Evolutionary conservation across 2,797 vertebrate genomes (phyloP).

Genomic region (Bradypodion ventrale): DNA sequence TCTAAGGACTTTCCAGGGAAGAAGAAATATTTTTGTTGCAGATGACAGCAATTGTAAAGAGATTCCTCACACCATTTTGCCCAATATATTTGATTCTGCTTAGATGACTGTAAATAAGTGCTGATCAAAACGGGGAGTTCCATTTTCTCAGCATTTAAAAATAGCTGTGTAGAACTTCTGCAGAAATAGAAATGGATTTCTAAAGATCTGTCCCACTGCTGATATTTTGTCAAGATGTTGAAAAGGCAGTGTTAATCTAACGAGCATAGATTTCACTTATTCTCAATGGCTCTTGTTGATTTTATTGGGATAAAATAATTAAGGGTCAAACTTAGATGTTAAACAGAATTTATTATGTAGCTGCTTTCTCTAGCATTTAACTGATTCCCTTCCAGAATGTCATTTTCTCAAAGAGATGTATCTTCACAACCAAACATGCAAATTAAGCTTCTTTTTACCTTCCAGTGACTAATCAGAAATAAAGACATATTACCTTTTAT

Average conservation of each 20-base stretch:
- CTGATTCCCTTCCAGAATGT: too few species aligned
- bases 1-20: not conserved
- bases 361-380: not conserved
- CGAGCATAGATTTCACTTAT: not conserved
- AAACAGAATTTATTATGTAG: too few species aligned
- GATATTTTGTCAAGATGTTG: too few species aligned
- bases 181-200: not conserved
- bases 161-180: not conserved
- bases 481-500: too few species aligned
- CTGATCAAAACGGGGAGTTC: not conserved
- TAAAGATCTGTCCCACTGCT: not conserved
- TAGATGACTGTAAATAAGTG: not conserved
- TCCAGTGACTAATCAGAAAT: too few species aligned
- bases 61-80: not conserved
- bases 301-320: not conserved
- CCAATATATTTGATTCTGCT: not conserved
- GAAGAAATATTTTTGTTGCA: not conserved
- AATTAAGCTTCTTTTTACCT: too few species aligned
- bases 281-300: not conserved
- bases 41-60: not conserved
- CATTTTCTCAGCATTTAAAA: not conserved
- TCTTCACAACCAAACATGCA: too few species aligned
- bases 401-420: too few species aligned
- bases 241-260: not conserved
- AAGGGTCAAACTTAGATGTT: too few species aligned